A percentile compares a stretch with the other conserved stretches of the same genome.
Evolutionary conservation across 1,140 invertebrate genomes (phyloP).

Genomic region (Dryas iulia): DNA sequence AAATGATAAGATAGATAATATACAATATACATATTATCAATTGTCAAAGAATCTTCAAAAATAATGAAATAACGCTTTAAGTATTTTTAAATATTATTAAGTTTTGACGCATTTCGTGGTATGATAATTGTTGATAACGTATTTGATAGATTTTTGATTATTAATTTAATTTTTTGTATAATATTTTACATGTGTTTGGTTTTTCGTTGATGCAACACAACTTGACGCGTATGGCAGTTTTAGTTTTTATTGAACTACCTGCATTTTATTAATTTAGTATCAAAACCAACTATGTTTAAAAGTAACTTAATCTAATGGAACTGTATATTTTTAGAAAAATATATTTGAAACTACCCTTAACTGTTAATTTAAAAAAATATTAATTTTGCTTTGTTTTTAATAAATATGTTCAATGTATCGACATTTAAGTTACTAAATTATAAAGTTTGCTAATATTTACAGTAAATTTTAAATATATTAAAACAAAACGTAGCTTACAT

Average conservation of each 20-base stretch:
- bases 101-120: neutral
- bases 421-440: too few relatives aligned
- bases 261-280: neutral
- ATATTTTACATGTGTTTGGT: neutral
- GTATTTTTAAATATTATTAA: neutral
- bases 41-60: neutral
- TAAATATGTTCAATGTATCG: too few relatives aligned
- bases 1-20: constrained; percentile 12
- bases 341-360: too few relatives aligned
- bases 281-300: too few relatives aligned
- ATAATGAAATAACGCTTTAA: neutral
- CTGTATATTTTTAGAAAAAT: too few relatives aligned
- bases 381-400: too few relatives aligned
- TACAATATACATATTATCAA: constrained; percentile 8
- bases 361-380: too few relatives aligned
- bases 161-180: neutral
- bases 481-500: too few relatives aligned
- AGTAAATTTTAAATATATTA: too few relatives aligned
- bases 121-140: neutral
- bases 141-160: neutral
- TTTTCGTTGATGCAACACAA: neutral
- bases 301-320: too few relatives aligned
- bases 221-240: too few relatives aligned
- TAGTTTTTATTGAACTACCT: neutral
- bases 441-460: too few relatives aligned